Conservation (phyloP, 1,140 invertebrate species). For the Drosophila prosaltans region DNA sequence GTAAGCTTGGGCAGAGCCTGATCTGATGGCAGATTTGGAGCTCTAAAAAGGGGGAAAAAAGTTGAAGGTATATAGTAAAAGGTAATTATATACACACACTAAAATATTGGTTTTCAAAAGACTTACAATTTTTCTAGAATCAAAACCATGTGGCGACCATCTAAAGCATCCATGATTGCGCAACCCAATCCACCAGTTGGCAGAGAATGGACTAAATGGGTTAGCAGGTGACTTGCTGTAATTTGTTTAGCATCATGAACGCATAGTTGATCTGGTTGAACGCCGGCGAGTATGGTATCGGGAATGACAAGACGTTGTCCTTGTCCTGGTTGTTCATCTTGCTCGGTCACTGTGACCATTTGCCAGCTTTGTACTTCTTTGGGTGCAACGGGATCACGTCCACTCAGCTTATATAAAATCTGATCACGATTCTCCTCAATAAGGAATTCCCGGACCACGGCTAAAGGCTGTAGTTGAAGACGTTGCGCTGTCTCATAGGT, state of each 20-base stretch:
- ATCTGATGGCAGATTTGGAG: slow-evolving; percentile 14
- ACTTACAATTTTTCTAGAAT: slow-evolving; percentile 64
- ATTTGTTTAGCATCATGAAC: slow-evolving; percentile 97
- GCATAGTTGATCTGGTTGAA: slow-evolving; percentile 96
- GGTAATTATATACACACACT: too few relatives aligned
- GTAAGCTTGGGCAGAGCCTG: slow-evolving; percentile 85
- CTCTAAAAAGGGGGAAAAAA: slow-evolving; percentile 28
- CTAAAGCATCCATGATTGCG: slow-evolving; percentile 83
- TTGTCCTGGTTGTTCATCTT: slow-evolving; percentile 82
- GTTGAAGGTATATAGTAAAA: too few relatives aligned
- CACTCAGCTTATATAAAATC: slow-evolving; percentile 84
- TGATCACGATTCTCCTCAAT: slow-evolving; percentile 91
- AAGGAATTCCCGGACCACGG: slow-evolving; percentile 93
- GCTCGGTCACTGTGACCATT: slow-evolving; percentile 83
- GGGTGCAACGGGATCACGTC: not conserved
- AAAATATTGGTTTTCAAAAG: not conserved
- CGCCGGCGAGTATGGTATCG: slow-evolving; percentile 98
- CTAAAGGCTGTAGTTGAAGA: slow-evolving; percentile 93
- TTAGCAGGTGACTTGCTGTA: slow-evolving; percentile 97
- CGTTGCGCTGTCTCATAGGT: slow-evolving; percentile 89
- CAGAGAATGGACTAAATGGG: slow-evolving; percentile 94
- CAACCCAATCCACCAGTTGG: slow-evolving; percentile 95
- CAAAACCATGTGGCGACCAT: slow-evolving; percentile 38
- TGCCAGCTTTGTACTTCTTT: slow-evolving; percentile 46
- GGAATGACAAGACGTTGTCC: slow-evolving; percentile 88